Percentiles rank a stretch among this genome's conserved stretches.
phyloP scores from a whole-genome alignment of 1,140 invertebrate genomes.

The Bradynema listronoti region DNA sequence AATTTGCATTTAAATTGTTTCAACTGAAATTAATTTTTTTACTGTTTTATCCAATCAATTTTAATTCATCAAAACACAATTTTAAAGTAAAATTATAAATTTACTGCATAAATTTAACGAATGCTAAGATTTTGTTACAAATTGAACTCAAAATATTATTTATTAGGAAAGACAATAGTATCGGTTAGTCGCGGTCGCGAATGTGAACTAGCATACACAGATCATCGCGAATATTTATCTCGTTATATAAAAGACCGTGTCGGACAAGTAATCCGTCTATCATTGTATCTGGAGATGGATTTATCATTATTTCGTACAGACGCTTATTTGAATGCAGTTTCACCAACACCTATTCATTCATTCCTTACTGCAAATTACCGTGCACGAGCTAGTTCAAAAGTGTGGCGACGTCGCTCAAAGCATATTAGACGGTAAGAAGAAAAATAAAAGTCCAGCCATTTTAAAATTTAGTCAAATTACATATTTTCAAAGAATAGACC shows the following conservation, averaged over 20 bases:
- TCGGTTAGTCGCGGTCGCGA: constrained; percentile 31
- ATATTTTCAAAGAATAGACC: constrained; percentile 21
- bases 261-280: constrained; percentile 38
- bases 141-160: not conserved
- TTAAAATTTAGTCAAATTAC: not conserved
- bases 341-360: constrained; percentile 51
- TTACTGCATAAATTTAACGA: no score
- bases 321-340: constrained; percentile 50
- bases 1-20: not conserved
- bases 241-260: no score
- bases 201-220: constrained; percentile 28
- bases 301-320: constrained; percentile 41
- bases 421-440: constrained; percentile 16
- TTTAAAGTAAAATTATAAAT: no score
- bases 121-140: no score
- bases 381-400: constrained; percentile 46
- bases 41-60: not conserved
- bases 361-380: constrained; percentile 54
- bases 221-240: no score
- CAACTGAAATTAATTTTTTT: not conserved
- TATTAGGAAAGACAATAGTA: constrained; percentile 10
- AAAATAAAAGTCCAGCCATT: not conserved
- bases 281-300: constrained; percentile 45
- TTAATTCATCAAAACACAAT: no score
- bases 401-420: constrained; percentile 35